Percentiles rank a stretch among this genome's conserved stretches.
Evolutionary conservation across 1,140 invertebrate genomes (phyloP).

Genomic region (Gryllus bimaculatus): DNA sequence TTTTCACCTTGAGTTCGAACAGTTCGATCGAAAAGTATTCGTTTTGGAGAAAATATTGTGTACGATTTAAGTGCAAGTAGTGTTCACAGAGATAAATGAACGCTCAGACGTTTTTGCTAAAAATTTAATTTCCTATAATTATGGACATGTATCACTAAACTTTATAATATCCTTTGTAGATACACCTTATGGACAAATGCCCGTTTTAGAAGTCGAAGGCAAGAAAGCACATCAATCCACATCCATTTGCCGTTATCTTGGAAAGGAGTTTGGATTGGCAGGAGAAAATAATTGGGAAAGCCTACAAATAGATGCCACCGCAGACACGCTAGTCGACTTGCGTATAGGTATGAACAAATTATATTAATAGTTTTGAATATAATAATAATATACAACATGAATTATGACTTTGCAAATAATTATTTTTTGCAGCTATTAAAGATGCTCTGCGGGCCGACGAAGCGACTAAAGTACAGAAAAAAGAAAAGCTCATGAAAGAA

Average conservation of each 20-base stretch:
- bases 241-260: constrained; percentile 31
- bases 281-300: constrained; percentile 29
- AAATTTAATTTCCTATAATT: too few species aligned
- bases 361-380: too few species aligned
- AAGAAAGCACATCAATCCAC: constrained; percentile 30
- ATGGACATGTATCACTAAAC: too few species aligned
- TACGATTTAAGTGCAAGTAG: too few species aligned
- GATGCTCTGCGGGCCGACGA: constrained; percentile 22
- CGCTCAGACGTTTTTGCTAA: too few species aligned
- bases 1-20: too few species aligned
- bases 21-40: too few species aligned
- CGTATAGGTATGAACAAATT: constrained; percentile 26
- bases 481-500: constrained; percentile 28
- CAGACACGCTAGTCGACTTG: constrained; percentile 30
- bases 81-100: too few species aligned
- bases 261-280: constrained; percentile 29
- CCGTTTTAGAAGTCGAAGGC: constrained; percentile 30
- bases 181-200: constrained; percentile 31
- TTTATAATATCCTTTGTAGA: constrained; percentile 18
- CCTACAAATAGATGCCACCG: constrained; percentile 24
- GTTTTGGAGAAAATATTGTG: too few species aligned
- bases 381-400: too few species aligned
- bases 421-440: too few species aligned
- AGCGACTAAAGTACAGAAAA: constrained; percentile 29
- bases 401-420: too few species aligned